These are phyloP conservation scores for Cremastinae sp. DNA, from an alignment of 2,888 invertebrate species.

Conservation along the genomic window DNA sequence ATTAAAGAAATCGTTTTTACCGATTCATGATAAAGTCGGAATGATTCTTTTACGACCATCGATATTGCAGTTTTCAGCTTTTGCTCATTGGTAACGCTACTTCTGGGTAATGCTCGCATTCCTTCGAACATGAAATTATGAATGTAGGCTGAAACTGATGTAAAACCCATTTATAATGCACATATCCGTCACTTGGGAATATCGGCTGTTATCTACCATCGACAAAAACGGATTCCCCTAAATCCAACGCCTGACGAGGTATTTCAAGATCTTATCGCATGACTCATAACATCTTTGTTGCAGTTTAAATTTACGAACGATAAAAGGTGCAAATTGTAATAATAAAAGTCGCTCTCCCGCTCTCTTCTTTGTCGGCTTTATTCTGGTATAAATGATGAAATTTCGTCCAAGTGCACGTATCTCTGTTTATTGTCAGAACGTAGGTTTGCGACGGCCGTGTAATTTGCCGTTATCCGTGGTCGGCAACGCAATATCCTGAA, in stretches of 20 bases:
- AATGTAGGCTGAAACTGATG: no score
- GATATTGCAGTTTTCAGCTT: constrained; percentile 50
- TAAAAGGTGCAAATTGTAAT: constrained; percentile 75
- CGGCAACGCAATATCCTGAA: constrained; percentile 61
- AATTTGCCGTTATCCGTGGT: constrained; percentile 60
- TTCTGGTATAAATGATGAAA: constrained; percentile 64
- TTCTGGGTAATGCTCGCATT: no score
- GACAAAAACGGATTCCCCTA: constrained; percentile 46
- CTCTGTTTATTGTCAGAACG: constrained; percentile 65
- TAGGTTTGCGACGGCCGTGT: constrained; percentile 58
- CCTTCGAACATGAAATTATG: no score
- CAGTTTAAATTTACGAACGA: constrained; percentile 73
- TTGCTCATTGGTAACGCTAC: neutral
- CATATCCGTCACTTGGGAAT: constrained; percentile 10
- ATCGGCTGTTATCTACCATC: constrained; percentile 13
- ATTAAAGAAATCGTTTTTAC: neutral
- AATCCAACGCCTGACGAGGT: constrained; percentile 62
- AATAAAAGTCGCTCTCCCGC: constrained; percentile 64
- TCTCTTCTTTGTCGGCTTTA: constrained; percentile 60
- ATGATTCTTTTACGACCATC: constrained; percentile 41
- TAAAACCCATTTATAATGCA: no score
- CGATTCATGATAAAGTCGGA: constrained; percentile 1
- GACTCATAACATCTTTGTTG: constrained; percentile 67
- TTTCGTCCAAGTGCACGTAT: constrained; percentile 64
- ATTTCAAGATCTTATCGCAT: constrained; percentile 68